Percentiles rank a stretch among this genome's conserved stretches.
Evolutionary conservation across 2,113 vertebrate genomes (phyloP).

Genomic region (Caracal caracal): DNA sequence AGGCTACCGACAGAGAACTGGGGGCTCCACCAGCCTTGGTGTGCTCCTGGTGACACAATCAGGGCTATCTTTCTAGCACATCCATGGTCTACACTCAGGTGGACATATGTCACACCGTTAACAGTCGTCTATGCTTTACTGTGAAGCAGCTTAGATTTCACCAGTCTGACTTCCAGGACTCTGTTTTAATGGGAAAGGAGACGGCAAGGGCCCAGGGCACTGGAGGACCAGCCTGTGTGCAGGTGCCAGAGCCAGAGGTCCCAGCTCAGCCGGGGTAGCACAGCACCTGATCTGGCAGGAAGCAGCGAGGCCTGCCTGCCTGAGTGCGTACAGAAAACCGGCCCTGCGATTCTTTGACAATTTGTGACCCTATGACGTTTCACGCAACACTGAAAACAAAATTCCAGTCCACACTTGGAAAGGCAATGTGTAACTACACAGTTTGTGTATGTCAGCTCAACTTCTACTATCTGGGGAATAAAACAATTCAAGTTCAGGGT

Average conservation of each 20-base stretch:
- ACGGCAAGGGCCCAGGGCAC: neutral
- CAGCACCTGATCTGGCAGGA: neutral
- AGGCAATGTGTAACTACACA: neutral
- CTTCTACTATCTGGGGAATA: neutral
- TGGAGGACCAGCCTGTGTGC: neutral
- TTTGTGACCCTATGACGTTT: neutral
- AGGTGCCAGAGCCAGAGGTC: neutral
- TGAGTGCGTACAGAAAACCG: neutral
- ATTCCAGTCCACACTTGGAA: neutral
- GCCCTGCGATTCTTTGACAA: neutral
- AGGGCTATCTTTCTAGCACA: neutral
- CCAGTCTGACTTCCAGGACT: neutral
- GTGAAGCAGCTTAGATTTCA: neutral
- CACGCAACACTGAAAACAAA: neutral
- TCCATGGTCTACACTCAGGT: neutral
- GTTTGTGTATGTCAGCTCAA: neutral
- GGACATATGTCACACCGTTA: neutral
- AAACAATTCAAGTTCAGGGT: neutral
- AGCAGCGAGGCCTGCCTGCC: neutral
- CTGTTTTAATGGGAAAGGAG: neutral
- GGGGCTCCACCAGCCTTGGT: neutral
- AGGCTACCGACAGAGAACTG: neutral
- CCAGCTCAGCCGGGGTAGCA: neutral
- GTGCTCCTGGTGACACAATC: neutral
- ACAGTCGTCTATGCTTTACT: neutral